A percentile compares a stretch with the other conserved stretches of the same genome.
These are phyloP conservation scores for Sicus ferrugineus DNA, from an alignment of 2,888 invertebrate species.

Conservation along the genomic window DNA sequence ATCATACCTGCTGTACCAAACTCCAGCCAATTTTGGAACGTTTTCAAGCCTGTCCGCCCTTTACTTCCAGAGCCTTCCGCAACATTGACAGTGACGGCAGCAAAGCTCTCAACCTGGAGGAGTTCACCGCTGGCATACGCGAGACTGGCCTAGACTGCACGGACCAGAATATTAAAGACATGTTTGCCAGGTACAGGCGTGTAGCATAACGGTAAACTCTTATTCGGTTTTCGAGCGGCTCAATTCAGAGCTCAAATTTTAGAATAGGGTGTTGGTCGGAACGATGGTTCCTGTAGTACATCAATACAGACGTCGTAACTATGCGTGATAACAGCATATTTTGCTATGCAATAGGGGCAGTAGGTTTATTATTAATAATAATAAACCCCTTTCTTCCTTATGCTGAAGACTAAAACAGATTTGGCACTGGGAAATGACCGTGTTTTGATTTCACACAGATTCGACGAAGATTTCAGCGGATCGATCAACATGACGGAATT, in stretches of 20 bases:
- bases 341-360: not conserved
- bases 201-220: too few relatives aligned
- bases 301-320: too few relatives aligned
- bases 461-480: slow-evolving; percentile 85
- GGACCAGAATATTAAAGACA: slow-evolving; percentile 63
- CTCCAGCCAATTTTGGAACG: not conserved
- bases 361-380: not conserved
- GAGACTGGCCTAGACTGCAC: slow-evolving; percentile 78
- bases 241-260: too few relatives aligned
- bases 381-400: not conserved
- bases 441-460: slow-evolving; percentile 52
- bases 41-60: not conserved
- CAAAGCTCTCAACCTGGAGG: slow-evolving; percentile 79
- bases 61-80: slow-evolving; percentile 75
- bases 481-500: slow-evolving; percentile 90
- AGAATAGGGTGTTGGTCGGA: too few relatives aligned
- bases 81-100: slow-evolving; percentile 93
- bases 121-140: slow-evolving; percentile 80
- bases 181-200: slow-evolving; percentile 52
- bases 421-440: not conserved
- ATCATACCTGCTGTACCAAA: not conserved
- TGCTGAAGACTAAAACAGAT: not conserved
- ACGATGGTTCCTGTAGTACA: too few relatives aligned
- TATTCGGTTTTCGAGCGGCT: too few relatives aligned
- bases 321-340: too few relatives aligned